Evolutionary conservation across 2,888 invertebrate genomes (phyloP), one percentile per base, ranked within the genome.

Genomic region (Rhorus exstirpatorius): DNA sequence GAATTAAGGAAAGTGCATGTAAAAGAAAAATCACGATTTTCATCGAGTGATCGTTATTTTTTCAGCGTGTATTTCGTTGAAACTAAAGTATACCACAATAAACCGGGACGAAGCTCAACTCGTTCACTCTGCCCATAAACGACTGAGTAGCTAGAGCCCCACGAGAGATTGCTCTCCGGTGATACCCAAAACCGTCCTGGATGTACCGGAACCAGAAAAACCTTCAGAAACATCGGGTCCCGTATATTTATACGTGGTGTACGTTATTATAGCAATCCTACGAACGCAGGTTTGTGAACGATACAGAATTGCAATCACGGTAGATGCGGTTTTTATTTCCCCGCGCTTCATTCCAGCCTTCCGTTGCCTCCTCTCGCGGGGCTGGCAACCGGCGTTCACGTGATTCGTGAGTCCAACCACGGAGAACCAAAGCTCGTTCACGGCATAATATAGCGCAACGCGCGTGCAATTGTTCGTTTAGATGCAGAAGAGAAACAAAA

Each of bases 321-420:
- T 65, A 55, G 74, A 82, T 75, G 68, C 55, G 19, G 49, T 82
- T 82, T 79, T 70, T 79, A 79, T 82, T 68, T 74, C 41, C 12
- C 41, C 41, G 38, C 19, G 35, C 55, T 63, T 49, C 12, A 68
- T 78, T 77, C 61, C 60, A 51, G 49, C 12, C 49, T 49, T 26
- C 49, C 68, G 38, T 51, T 58, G 35, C 21, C 19, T 68, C 49
- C 49, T 60, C 60, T 26, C 60, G 12, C 35, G 35, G 60, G 12
- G 46, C 12, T 14, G 38, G 24, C 31, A 61, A 61, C 65, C 49
- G 19, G 75, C 38, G 44, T 77, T 58, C 26, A 51, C 60, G 70
- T 60, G 60, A 51, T 51, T 17, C 49, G 51, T 38, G 38, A 44
- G 26, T 31, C 8, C n/a, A 61, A 51, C 53, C 53, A 17, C 53